phyloP scores from a whole-genome alignment of 2,888 invertebrate species.

The Philhelius pedissequus region DNA sequence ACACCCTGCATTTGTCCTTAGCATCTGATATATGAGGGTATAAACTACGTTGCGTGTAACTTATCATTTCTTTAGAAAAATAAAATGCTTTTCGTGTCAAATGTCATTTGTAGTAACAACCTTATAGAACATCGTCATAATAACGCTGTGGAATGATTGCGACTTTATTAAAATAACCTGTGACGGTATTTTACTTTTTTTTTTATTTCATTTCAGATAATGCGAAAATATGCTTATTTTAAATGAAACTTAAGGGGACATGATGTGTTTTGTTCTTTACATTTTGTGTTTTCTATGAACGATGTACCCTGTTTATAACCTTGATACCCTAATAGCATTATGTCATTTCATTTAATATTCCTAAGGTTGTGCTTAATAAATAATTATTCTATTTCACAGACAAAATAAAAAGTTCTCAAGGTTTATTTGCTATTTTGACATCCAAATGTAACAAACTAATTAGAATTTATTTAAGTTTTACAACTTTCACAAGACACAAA shows the following conservation, averaged over 20 bases:
- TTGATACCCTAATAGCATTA: neutral
- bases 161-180: slow-evolving; percentile 17
- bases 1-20: neutral
- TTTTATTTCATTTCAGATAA: slow-evolving; percentile 70
- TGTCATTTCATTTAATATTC: neutral
- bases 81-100: slow-evolving; percentile 22
- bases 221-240: slow-evolving; percentile 60
- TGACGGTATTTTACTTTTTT: slow-evolving; percentile 37
- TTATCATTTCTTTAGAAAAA: neutral
- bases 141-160: neutral
- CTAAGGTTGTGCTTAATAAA: neutral
- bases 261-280: neutral
- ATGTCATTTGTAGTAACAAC: slow-evolving; percentile 13
- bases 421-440: neutral
- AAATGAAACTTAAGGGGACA: slow-evolving; percentile 9
- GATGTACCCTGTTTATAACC: neutral
- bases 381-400: neutral
- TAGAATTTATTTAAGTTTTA: neutral
- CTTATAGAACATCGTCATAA: neutral
- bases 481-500: neutral
- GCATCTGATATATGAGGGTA: neutral
- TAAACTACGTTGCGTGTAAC: neutral
- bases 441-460: too few relatives aligned
- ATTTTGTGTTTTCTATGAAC: neutral
- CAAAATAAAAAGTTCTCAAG: neutral